Base-by-base conservation (phyloP, 2,888 invertebrate species). In the Biston stratarius region DNA sequence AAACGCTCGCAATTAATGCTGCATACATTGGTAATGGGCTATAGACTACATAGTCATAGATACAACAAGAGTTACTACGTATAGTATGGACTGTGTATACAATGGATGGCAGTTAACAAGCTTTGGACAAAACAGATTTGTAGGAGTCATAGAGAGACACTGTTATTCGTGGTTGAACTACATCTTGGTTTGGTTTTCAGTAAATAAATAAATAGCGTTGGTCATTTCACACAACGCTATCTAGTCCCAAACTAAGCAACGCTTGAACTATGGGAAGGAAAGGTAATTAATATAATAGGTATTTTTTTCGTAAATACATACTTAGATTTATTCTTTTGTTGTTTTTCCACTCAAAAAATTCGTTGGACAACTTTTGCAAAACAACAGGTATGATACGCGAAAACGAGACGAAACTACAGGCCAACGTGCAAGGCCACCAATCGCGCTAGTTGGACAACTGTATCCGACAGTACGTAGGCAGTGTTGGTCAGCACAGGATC, bases 401-500 rank as follows among this genome's bases (percentile, higher is more conserved):
- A 47, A 14, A 47, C 47, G 0, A 15, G 6, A 47, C 47, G 9
- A 24, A 24, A 24, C 24, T 24, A 24, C 24, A 24, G 24, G 24
- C 24, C 24, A 24, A 24, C 3, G 24, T 24, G 24, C 3, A 24
- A 24, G 24, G 24, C 24, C 24, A 24, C 24, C 24, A 45, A 24
- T 14, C 47, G 42, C 24, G 14, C 11, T 34, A 68, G 51, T 12
- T 60, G 12, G 15, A 36, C 45, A 52, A 64, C 67, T 68, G 67
- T 42, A 40, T 1, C n/a, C 5, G 34, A 6, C 11, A 47, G 45
- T 61, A 53, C 8, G 52, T 42, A 44, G 48, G 49, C 51, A 60
- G 79, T 80, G 67, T 79, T 84, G 83, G 83, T 77, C 83, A 82
- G 82, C 82, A 84, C 87, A 89, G 90, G 90, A 90, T 86, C 86